Base-by-base conservation (phyloP, 92 coral and sea anemone genomes). In the Siderastrea radians region DNA sequence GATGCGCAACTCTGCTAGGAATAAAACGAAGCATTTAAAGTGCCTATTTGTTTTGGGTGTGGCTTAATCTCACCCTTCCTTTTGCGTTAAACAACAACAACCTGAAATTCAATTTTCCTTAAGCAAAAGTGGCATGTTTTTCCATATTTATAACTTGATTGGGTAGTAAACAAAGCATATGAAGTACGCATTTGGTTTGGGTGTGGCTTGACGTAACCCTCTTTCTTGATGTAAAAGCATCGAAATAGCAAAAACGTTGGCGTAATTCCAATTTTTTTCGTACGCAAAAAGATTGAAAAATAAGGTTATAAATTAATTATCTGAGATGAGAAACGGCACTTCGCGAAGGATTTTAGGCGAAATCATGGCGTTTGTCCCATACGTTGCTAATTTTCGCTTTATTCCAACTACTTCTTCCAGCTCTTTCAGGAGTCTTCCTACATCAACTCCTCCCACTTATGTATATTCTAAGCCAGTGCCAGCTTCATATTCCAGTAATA, bases 391-490 rank as follows among this genome's bases (percentile, higher is more conserved):
- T 46, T 2, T 7, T 63, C 58, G 55, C 62, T 64, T 17, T 10
- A 47, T 26, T 50, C 46, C 49, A 26, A 12, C 62, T 50, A 4
- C 1, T 13, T 7, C 60, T 16, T 17, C 50, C 14, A 69, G 52
- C 14, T 45, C 74, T 45, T 69, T 4, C 74, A 46, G 74, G 17
- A 69, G 11, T 2, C 17, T 43, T 1, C 43, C 11, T n/a, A 11
- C 62, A 12, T 26, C 63, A 50, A 49, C 84, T 14, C 19, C 19
- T 16, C 8, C 73, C 17, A 79, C 65, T 12, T 65, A 79, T 65
- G 63, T 79, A 4, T 79, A 64, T 79, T 79, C 84, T 51, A 79
- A 26, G 52, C 84, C 84, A 14, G 26, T 64, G 64, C 1, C 46
- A 19, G 19, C 49, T 49, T 65, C 71, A 3, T 43, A 63, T 49